A percentile compares a stretch with the other conserved stretches of the same genome.
phyloP scores from a whole-genome alignment of 1,140 invertebrate species.

The Schlechtendalia chinensis region DNA sequence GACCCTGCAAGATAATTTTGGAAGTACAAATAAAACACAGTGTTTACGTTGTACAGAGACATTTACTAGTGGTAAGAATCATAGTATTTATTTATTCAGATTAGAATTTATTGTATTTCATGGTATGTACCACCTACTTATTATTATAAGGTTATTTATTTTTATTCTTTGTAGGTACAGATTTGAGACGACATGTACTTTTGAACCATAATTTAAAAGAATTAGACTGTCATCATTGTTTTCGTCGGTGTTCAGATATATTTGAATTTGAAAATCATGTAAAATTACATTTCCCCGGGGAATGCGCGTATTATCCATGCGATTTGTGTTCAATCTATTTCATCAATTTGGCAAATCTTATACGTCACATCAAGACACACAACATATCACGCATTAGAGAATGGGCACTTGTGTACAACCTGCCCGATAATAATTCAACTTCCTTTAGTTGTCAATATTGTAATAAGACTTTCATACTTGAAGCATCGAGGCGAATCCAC shows the following conservation, averaged over 20 bases:
- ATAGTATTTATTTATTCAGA: background rate
- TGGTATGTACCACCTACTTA: background rate
- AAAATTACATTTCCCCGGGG: constrained; percentile 12
- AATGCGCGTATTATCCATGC: background rate
- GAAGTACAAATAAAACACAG: constrained; percentile 34
- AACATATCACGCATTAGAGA: background rate
- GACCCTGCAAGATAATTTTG: background rate
- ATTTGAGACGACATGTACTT: constrained; percentile 28
- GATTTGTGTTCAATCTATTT: constrained; percentile 16
- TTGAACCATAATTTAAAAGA: constrained; percentile 43
- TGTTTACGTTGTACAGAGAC: constrained; percentile 29
- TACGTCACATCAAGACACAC: constrained; percentile 33
- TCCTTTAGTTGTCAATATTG: constrained; percentile 64
- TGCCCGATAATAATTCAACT: constrained; percentile 53
- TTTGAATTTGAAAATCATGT: constrained; percentile 46
- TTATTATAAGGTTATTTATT: background rate
- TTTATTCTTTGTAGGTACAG: constrained; percentile 26
- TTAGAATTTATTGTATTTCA: background rate
- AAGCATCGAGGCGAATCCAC: constrained; percentile 66
- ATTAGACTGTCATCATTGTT: constrained; percentile 44
- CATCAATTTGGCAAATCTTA: constrained; percentile 8
- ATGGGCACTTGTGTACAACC: constrained; percentile 22
- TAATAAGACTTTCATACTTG: constrained; percentile 64
- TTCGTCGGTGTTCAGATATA: constrained; percentile 35
- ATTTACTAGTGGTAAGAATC: constrained; percentile 20